phyloP scores from a whole-genome alignment of 2,113 vertebrate species.

The Pao palembangensis region DNA sequence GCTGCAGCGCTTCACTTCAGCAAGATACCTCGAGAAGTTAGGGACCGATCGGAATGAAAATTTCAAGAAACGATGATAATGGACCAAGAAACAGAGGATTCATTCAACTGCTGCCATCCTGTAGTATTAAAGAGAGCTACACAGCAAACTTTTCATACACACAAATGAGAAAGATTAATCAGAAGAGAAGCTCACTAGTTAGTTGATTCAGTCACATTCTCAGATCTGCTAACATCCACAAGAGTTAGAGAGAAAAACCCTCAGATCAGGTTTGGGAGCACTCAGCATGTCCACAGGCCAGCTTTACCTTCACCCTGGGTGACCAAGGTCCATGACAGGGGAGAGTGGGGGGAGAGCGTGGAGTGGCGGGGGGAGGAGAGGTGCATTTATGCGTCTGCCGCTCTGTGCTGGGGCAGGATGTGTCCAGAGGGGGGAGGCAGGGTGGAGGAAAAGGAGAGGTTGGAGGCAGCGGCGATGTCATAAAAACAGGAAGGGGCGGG shows the following conservation, averaged over 20 bases:
- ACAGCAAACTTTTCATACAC: conserved; percentile 32
- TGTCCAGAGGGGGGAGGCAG: conserved; percentile 1
- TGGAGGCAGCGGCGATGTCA: conserved; percentile 24
- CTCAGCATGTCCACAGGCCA: conserved; percentile 18
- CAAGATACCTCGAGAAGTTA: no score
- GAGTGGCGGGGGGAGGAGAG: conserved; percentile 53
- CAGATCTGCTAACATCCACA: not conserved
- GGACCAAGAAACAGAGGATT: no score
- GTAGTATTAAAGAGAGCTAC: conserved; percentile 2
- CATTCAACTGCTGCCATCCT: no score
- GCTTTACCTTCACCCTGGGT: conserved; percentile 86
- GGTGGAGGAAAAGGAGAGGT: conserved; percentile 21
- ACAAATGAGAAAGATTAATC: not conserved
- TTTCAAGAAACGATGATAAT: no score
- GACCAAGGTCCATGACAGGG: conserved; percentile 77
- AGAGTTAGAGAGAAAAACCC: conserved; percentile 7
- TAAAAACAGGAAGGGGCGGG: conserved; percentile 32
- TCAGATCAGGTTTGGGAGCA: conserved; percentile 1
- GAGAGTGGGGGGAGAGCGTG: conserved; percentile 72
- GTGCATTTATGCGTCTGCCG: conserved; percentile 32
- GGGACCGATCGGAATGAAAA: no score
- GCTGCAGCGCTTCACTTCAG: no score
- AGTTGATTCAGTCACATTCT: not conserved
- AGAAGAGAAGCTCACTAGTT: not conserved
- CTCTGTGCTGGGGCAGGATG: conserved; percentile 37